phyloP scores from a whole-genome alignment of 2,888 invertebrate genomes.

The Athalia cordata region DNA sequence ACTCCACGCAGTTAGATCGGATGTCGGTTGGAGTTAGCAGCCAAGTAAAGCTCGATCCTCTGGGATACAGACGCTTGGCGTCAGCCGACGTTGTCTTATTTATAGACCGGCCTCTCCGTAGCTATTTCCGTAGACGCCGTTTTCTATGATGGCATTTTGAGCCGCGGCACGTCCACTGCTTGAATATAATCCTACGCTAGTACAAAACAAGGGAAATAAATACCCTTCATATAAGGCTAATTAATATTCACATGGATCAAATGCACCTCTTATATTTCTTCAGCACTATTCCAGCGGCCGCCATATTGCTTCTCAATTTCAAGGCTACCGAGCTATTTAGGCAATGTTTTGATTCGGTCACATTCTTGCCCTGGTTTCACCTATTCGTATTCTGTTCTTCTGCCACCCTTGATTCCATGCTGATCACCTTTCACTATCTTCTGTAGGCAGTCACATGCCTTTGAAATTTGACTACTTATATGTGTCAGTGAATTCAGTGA shows the following conservation, averaged over 20 bases:
- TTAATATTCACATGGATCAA: neutral
- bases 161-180: slow-evolving; percentile 36
- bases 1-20: slow-evolving; percentile 70
- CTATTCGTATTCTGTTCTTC: neutral
- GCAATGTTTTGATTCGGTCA: slow-evolving; percentile 29
- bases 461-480: neutral
- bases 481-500: neutral
- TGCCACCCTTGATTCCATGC: neutral
- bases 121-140: slow-evolving; percentile 70
- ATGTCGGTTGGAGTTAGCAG: slow-evolving; percentile 72
- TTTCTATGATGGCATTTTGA: slow-evolving; percentile 47
- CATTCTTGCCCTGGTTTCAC: slow-evolving; percentile 24
- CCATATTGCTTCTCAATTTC: slow-evolving; percentile 40
- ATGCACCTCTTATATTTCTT: neutral
- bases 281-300: slow-evolving; percentile 12
- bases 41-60: slow-evolving; percentile 73
- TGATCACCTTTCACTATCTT: neutral
- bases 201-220: slow-evolving; percentile 43
- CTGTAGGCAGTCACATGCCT: neutral
- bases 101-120: slow-evolving; percentile 67
- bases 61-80: slow-evolving; percentile 62
- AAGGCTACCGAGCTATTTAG: slow-evolving; percentile 39
- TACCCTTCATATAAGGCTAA: neutral
- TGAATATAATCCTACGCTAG: slow-evolving; percentile 42
- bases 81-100: slow-evolving; percentile 63